Conservation (phyloP, 2,797 vertebrate genomes). For the Echeneis naucrates region DNA sequence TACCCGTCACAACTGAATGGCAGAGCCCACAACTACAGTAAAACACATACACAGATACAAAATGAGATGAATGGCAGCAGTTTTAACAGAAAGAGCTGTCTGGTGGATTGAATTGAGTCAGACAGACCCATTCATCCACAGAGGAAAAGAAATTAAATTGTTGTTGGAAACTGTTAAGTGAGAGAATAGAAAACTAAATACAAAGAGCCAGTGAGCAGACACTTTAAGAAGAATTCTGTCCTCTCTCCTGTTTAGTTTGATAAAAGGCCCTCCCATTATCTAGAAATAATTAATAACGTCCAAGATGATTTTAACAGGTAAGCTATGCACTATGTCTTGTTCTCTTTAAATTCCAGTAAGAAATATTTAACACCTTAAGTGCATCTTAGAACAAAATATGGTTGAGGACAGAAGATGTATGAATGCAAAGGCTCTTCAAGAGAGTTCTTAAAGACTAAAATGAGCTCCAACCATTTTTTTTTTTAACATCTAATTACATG, state of each 20-base stretch:
- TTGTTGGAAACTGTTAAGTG: slow-evolving; percentile 19
- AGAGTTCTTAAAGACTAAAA: not conserved
- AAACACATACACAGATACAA: not conserved
- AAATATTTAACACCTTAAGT: not conserved
- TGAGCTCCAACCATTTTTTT: not conserved
- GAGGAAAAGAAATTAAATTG: slow-evolving; percentile 27
- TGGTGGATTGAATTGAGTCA: slow-evolving; percentile 22
- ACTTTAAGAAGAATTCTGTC: slow-evolving; percentile 15
- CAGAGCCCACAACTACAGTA: not conserved
- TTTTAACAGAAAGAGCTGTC: slow-evolving; percentile 34
- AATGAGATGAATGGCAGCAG: slow-evolving; percentile 17
- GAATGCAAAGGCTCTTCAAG: not conserved
- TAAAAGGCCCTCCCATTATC: slow-evolving; percentile 24
- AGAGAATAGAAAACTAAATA: slow-evolving; percentile 8
- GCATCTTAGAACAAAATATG: not conserved
- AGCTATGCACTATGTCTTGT: not conserved
- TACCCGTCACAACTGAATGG: no score
- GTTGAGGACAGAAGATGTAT: not conserved
- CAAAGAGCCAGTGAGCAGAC: slow-evolving; percentile 3
- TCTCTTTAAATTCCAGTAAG: not conserved
- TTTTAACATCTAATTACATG: not conserved
- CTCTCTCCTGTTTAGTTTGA: slow-evolving; percentile 6
- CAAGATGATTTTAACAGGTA: not conserved
- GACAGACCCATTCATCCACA: slow-evolving; percentile 41
- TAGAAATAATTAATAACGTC: slow-evolving; percentile 19